These are phyloP conservation scores for Mionectes olivaceus DNA, from an alignment of 2,797 vertebrate species.

Conservation along the genomic window DNA sequence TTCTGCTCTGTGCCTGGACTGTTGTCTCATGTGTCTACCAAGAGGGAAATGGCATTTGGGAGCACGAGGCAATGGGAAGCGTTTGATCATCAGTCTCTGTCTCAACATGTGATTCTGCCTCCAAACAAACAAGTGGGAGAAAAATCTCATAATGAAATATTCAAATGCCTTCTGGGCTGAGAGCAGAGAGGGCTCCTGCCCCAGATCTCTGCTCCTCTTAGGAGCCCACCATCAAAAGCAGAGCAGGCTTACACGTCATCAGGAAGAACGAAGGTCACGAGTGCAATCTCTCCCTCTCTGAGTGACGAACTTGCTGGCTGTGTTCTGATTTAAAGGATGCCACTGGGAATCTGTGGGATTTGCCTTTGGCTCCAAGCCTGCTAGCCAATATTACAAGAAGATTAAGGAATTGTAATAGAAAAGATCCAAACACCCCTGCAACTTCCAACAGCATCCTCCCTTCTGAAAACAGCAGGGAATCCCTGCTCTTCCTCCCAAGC, in stretches of 20 bases:
- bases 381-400: neutral
- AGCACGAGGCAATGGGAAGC: neutral
- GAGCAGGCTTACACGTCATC: neutral
- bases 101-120: neutral
- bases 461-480: neutral
- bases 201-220: neutral
- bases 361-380: neutral
- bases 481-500: neutral
- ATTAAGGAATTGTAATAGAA: neutral
- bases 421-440: neutral
- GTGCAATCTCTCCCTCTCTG: neutral
- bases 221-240: neutral
- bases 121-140: conserved; percentile 11
- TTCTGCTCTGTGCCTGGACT: neutral
- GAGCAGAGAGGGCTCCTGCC: neutral
- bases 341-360: neutral
- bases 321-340: neutral
- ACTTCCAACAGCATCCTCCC: neutral
- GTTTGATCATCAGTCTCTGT: neutral
- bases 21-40: neutral
- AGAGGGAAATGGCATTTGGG: neutral
- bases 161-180: neutral
- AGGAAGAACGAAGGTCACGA: neutral
- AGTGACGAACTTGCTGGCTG: rapidly evolving
- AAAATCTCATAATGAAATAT: neutral